Base-by-base conservation (phyloP, 1,140 invertebrate species). In the Bombyx mori region DNA sequence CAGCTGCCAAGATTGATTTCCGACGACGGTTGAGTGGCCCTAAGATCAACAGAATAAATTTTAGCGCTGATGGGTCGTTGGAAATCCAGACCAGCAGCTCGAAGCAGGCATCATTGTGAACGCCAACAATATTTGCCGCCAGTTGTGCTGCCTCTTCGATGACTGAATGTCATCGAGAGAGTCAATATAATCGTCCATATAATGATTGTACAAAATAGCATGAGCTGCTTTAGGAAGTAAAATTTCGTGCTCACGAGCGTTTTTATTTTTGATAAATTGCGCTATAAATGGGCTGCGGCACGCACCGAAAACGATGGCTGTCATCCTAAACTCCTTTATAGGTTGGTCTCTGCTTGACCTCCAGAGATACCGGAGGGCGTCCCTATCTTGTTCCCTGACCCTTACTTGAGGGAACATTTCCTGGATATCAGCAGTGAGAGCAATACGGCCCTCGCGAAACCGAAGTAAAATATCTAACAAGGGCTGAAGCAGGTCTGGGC, bases 111-210 rank as follows among this genome's bases (percentile, higher is more conserved):
- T 18, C 12, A 18, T 18, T 18, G 12, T 18, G 12, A 18, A 18
- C 12, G 12, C 12, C 12, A 18, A 18, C 12, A 18, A 18, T 18
- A 18, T 18, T 18, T 18, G 12, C 12, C 12, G 12, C 12, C 12
- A 18, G 12, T 18, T 18, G 12, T 18, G 12, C 12, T 18, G 12
- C 12, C 12, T 63, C 12, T 18, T 18, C 12, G 12, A 18, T 18
- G 12, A 60, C 7, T 57, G 56, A 35, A 65, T 56, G 7, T 69
- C 57, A 7, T 56, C 44, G 35, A 42, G 55, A 51, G 69, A 73
- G 49, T 75, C 70, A 6, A 84, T 62, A 50, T 73, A 80, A 56
- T 84, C 83, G 57, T 82, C 79, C 63, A 82, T 79, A 54, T 84
- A 84, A 44, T 73, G 71, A 18, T 65, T 61, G 1, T 73, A 12